A percentile compares a stretch with the other conserved stretches of the same genome.
Evolutionary conservation across 2,888 invertebrate genomes (phyloP).

Genomic region (Cabera pusaria): DNA sequence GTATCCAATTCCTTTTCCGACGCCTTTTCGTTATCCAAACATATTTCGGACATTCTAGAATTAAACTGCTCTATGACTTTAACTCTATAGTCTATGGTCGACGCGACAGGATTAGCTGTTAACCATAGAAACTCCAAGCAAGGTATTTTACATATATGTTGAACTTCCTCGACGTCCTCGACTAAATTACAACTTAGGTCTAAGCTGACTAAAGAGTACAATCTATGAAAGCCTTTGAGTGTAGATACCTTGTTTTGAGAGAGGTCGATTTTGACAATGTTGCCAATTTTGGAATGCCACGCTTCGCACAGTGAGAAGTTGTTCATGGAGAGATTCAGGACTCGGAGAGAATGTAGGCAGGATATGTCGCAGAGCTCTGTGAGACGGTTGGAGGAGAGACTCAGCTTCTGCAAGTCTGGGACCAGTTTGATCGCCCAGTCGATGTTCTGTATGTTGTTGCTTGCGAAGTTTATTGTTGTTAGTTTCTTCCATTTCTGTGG

Average conservation of each 20-base stretch:
- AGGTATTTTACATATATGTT: constrained; percentile 90
- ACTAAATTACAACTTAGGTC: constrained; percentile 95
- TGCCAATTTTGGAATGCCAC: constrained; percentile 94
- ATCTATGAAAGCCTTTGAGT: constrained; percentile 88
- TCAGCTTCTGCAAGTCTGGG: constrained; percentile 87
- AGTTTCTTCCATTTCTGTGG: constrained; percentile 87
- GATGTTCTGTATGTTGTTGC: constrained; percentile 89
- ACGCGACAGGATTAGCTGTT: constrained; percentile 94
- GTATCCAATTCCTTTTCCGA: constrained; percentile 95
- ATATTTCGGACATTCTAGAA: constrained; percentile 91
- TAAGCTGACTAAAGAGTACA: constrained; percentile 93
- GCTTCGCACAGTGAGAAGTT: constrained; percentile 87
- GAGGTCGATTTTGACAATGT: constrained; percentile 92
- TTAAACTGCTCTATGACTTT: constrained; percentile 95
- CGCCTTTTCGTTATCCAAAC: constrained; percentile 93
- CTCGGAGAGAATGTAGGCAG: constrained; percentile 88
- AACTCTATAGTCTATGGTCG: constrained; percentile 93
- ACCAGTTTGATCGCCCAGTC: constrained; percentile 92
- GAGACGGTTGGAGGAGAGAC: constrained; percentile 91
- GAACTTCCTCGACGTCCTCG: constrained; percentile 90
- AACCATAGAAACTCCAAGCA: constrained; percentile 94
- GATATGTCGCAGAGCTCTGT: constrained; percentile 89
- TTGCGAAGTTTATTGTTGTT: constrained; percentile 88
- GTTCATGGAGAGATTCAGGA: constrained; percentile 92
- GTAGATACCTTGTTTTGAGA: constrained; percentile 92